Evolutionary conservation across 1,140 invertebrate species (phyloP).

Genomic region (Manduca sexta): DNA sequence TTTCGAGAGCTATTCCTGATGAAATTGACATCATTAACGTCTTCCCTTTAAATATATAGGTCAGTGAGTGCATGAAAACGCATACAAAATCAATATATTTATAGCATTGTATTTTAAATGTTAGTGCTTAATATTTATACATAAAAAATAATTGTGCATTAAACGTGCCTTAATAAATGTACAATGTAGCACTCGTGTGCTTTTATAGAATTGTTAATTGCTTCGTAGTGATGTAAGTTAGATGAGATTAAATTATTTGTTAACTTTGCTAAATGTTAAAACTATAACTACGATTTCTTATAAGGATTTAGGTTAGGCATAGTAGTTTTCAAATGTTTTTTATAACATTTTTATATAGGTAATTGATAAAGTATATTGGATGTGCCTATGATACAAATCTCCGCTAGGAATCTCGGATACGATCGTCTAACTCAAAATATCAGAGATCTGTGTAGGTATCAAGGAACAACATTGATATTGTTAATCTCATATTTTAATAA

Average conservation of each 20-base stretch:
- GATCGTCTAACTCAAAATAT: constrained; percentile 18
- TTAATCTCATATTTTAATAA: not conserved
- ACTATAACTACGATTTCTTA: constrained; percentile 31
- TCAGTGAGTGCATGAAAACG: constrained; percentile 50
- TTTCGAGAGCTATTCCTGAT: constrained; percentile 22
- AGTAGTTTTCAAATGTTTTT: constrained; percentile 38
- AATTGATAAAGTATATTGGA: constrained; percentile 7
- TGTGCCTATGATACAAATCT: constrained; percentile 50
- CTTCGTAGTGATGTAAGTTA: constrained; percentile 58
- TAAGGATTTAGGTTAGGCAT: not conserved
- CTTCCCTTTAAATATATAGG: constrained; percentile 36
- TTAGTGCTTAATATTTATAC: constrained; percentile 65
- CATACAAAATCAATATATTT: constrained; percentile 30
- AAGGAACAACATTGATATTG: constrained; percentile 6
- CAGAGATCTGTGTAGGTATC: constrained; percentile 18
- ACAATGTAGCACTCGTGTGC: constrained; percentile 60
- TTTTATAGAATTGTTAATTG: constrained; percentile 66
- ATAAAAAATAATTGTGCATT: constrained; percentile 48
- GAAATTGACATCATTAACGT: constrained; percentile 24
- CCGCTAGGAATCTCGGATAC: constrained; percentile 46
- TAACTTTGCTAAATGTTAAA: constrained; percentile 69
- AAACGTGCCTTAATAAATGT: constrained; percentile 66
- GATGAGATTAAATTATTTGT: constrained; percentile 72
- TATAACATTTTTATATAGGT: constrained; percentile 2
- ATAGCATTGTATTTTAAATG: constrained; percentile 48